Conservation (phyloP, 2,888 invertebrate species). For the Pseudococcus longispinus region DNA sequence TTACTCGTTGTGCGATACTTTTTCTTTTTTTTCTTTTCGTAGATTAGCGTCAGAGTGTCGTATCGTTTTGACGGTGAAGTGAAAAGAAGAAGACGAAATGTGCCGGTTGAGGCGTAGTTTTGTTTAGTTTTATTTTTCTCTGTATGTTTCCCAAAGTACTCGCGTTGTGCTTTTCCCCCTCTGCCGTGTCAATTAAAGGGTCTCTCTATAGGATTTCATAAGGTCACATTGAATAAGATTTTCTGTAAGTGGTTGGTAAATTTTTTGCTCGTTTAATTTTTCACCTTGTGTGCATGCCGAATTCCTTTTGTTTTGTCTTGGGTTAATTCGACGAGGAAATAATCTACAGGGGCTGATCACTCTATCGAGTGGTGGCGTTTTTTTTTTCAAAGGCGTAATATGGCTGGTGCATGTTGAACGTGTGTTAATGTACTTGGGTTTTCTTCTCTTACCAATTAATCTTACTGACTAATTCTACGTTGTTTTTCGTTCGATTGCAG, state of each 20-base stretch:
- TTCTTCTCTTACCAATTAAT: too few relatives aligned
- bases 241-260: not conserved
- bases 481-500: slow-evolving; percentile 13
- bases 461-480: not conserved
- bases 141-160: not conserved
- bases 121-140: not conserved
- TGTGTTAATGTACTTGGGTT: not conserved
- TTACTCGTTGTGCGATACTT: not conserved
- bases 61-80: not conserved
- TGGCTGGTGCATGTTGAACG: not conserved
- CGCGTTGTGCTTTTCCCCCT: not conserved
- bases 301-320: not conserved
- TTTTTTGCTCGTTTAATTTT: not conserved
- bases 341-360: not conserved
- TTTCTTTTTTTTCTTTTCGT: not conserved
- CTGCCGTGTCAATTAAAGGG: not conserved
- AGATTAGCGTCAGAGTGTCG: not conserved
- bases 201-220: not conserved
- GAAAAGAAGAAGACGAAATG: not conserved
- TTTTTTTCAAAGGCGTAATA: not conserved
- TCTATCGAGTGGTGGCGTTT: not conserved
- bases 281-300: not conserved
- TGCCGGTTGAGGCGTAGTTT: not conserved
- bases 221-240: not conserved
- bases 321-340: not conserved